A percentile compares a stretch with the other conserved stretches of the same genome.
Conservation (phyloP, 2,888 invertebrate genomes). For the Platycheirus albimanus region DNA sequence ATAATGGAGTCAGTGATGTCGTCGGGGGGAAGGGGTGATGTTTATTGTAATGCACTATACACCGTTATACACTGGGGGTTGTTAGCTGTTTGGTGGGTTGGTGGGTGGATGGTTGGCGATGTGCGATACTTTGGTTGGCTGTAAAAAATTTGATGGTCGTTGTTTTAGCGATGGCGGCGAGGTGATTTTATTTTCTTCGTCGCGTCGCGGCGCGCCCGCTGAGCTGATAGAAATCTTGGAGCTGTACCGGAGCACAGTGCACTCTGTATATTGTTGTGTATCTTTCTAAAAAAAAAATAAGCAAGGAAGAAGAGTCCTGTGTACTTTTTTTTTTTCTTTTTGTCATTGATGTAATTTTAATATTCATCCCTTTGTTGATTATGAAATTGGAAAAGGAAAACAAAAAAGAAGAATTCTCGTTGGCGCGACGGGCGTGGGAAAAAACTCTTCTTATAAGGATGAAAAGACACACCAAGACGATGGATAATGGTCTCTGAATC, state of each 20-base stretch:
- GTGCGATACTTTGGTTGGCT: constrained; percentile 71
- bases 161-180: constrained; percentile 66
- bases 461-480: too few species aligned
- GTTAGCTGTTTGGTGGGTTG: constrained; percentile 3
- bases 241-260: background rate
- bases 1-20: constrained; percentile 2
- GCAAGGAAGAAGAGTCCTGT: background rate
- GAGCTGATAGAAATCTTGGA: background rate
- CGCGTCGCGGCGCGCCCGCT: background rate
- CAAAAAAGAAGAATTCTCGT: constrained; percentile 26
- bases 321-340: constrained; percentile 20
- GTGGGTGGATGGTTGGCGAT: constrained; percentile 30
- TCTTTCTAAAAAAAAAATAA: constrained; percentile 1
- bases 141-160: constrained; percentile 58
- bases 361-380: constrained; percentile 63
- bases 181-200: constrained; percentile 56
- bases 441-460: constrained; percentile 27
- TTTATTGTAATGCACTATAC: constrained; percentile 46
- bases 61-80: constrained; percentile 32
- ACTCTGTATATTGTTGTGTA: constrained; percentile 28
- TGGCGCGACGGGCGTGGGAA: constrained; percentile 52
- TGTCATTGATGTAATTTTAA: constrained; percentile 65
- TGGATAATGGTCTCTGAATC: constrained; percentile 44
- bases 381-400: constrained; percentile 40
- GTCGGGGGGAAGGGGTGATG: constrained; percentile 22